Percentiles rank a stretch among this genome's conserved stretches.
Conservation (phyloP, 2,113 vertebrate species). For the human region GRCh38 chr1:67394501-67395000, state of each 20-base stretch:
- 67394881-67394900: not conserved
- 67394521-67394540: not conserved
- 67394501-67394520: not conserved
- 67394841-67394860: not conserved
- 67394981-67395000: not conserved
- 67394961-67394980: not conserved
- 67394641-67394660: not conserved
- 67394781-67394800: not conserved
- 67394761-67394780: not conserved
- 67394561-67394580: constrained; percentile 3
- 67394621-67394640: not conserved
- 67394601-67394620: not conserved
- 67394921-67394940: not conserved
- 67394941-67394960: not conserved
- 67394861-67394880: not conserved
- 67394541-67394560: not conserved
- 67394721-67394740: not conserved
- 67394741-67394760: not conserved
- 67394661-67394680: not conserved
- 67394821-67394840: not conserved
- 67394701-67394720: not conserved
- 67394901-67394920: not conserved
- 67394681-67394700: not conserved
- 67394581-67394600: not conserved
- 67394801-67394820: not conserved